A percentile compares a stretch with the other conserved stretches of the same genome.
Conservation (phyloP, 2,888 invertebrate species). For the Candidula unifasciata region DNA sequence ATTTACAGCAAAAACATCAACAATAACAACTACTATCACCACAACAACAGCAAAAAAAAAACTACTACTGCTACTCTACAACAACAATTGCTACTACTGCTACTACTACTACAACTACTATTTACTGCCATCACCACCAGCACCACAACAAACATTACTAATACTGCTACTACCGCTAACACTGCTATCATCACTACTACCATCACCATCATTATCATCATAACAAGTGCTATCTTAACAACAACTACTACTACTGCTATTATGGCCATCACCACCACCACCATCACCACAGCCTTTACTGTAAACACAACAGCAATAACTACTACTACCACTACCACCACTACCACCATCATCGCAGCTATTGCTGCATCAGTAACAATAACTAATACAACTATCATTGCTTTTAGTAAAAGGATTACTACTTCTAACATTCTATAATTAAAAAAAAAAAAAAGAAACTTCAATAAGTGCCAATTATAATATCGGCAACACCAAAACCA, state of each 20-base stretch:
- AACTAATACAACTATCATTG: no score
- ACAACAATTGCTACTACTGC: no score
- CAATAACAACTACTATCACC: conserved; percentile 26
- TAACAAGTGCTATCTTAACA: no score
- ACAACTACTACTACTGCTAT: neutral
- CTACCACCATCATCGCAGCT: neutral
- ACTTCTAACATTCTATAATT: no score
- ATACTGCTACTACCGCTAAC: conserved; percentile 36
- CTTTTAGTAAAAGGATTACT: no score
- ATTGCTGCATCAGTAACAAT: no score
- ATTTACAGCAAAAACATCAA: neutral
- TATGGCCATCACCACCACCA: no score
- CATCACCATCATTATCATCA: neutral
- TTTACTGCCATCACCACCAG: neutral
- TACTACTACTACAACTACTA: conserved; percentile 21
- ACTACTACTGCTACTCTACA: no score
- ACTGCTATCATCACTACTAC: conserved; percentile 35
- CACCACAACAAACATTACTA: conserved; percentile 36
- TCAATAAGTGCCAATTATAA: no score
- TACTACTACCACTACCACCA: conserved; percentile 33
- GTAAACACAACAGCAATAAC: conserved; percentile 10
- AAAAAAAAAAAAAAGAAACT: no score
- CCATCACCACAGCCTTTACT: conserved; percentile 18
- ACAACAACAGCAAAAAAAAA: neutral
- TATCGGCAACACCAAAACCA: no score